Evolutionary conservation across 2,113 vertebrate genomes (phyloP).

Genomic region (Maccullochella peelii): DNA sequence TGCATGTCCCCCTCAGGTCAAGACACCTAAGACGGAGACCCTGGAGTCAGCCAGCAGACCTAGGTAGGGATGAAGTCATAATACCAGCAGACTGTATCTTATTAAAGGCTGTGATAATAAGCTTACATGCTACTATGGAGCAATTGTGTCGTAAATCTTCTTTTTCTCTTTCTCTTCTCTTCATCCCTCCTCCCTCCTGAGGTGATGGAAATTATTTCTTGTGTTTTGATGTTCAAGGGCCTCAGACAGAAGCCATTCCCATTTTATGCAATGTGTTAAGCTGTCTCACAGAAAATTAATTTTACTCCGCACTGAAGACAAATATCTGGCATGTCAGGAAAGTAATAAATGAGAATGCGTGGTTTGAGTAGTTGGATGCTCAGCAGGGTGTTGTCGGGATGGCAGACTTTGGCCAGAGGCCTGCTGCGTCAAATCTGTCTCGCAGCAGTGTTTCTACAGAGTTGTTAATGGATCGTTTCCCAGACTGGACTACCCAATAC

Average conservation of each 20-base stretch:
- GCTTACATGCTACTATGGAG: constrained; percentile 7
- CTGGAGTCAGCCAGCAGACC: constrained; percentile 33
- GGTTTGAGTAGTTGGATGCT: constrained; percentile 46
- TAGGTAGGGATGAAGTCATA: constrained; percentile 55
- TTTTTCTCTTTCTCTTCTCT: background rate
- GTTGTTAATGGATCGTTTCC: constrained; percentile 64
- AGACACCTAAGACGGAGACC: constrained; percentile 61
- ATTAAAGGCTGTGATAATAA: constrained; percentile 35
- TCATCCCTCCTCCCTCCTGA: constrained; percentile 18
- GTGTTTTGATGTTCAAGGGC: constrained; percentile 55
- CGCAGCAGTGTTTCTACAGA: constrained; percentile 50
- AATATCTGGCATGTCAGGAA: constrained; percentile 63
- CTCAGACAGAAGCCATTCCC: constrained; percentile 52
- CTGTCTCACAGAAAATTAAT: constrained; percentile 71
- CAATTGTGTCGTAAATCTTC: constrained; percentile 8
- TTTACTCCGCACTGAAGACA: constrained; percentile 43
- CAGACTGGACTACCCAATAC: constrained; percentile 26
- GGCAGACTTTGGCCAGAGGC: constrained; percentile 53
- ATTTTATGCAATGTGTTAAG: constrained; percentile 47
- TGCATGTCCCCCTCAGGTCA: constrained; percentile 54
- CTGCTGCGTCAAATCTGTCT: constrained; percentile 68
- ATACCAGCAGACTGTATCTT: background rate
- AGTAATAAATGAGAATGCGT: constrained; percentile 64
- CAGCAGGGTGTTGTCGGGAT: constrained; percentile 33
- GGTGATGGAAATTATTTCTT: constrained; percentile 68